Evolutionary conservation across 2,797 vertebrate genomes (phyloP).

Genomic region (Euthynnus affinis): DNA sequence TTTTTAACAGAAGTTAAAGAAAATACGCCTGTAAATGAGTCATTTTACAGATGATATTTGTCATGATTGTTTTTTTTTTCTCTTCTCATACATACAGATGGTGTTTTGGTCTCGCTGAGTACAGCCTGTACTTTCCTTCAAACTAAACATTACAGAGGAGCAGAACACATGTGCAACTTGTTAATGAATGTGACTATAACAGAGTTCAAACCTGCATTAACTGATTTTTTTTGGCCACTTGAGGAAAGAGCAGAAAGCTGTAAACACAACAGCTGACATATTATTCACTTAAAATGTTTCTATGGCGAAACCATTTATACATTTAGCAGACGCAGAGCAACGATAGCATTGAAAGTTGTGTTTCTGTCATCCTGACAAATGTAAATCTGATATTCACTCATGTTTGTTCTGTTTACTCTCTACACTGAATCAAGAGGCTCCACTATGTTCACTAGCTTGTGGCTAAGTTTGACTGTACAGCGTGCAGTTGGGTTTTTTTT

Average conservation of each 20-base stretch:
- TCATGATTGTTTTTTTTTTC: background rate
- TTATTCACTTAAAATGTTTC: background rate
- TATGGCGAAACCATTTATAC: background rate
- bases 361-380: background rate
- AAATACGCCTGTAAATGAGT: background rate
- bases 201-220: slow-evolving; percentile 3
- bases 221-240: background rate
- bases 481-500: background rate
- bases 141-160: slow-evolving; percentile 33
- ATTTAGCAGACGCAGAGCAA: slow-evolving; percentile 7
- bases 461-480: background rate
- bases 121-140: slow-evolving; percentile 49
- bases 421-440: background rate
- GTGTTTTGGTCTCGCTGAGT: slow-evolving; percentile 29
- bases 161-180: slow-evolving; percentile 7
- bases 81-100: slow-evolving; percentile 34
- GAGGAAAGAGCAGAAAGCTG: background rate
- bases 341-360: background rate
- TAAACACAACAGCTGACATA: background rate
- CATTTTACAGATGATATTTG: slow-evolving; percentile 26
- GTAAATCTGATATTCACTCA: background rate
- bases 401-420: background rate
- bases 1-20: background rate
- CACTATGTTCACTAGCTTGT: background rate
- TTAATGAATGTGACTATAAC: slow-evolving; percentile 1